Evolutionary conservation across 2,797 vertebrate genomes (phyloP).

Genomic region (Tragopan temminckii): DNA sequence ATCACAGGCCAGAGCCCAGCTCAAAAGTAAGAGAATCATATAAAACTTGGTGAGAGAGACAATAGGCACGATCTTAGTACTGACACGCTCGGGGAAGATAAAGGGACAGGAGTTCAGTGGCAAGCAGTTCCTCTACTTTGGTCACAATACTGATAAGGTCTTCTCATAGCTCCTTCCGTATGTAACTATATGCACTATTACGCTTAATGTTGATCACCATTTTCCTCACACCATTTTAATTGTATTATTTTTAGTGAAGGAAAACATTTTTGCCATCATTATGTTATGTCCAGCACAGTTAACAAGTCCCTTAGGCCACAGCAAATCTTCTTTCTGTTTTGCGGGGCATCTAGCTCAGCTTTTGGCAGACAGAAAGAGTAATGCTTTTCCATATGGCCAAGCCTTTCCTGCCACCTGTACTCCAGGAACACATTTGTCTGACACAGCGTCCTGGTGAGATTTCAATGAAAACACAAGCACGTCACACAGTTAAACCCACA

Average conservation of each 20-base stretch:
- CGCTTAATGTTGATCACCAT: neutral
- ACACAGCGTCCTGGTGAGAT: slow-evolving; percentile 18
- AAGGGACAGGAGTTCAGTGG: neutral
- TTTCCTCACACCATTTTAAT: neutral
- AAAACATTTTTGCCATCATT: slow-evolving; percentile 20
- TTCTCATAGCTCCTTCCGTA: neutral
- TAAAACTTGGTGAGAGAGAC: slow-evolving; percentile 23
- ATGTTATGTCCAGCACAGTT: neutral
- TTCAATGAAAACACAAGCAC: neutral
- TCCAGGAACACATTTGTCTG: slow-evolving; percentile 9
- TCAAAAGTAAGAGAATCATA: slow-evolving; percentile 33
- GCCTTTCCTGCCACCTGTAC: slow-evolving; percentile 47
- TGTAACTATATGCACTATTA: neutral
- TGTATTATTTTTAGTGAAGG: neutral
- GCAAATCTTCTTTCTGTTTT: slow-evolving; percentile 27
- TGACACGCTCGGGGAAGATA: slow-evolving; percentile 32
- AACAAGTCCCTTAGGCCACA: neutral
- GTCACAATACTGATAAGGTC: neutral
- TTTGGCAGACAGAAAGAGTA: slow-evolving; percentile 34
- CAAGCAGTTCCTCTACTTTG: slow-evolving; percentile 21
- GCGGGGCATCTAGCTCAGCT: neutral
- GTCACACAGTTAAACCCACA: neutral
- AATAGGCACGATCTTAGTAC: slow-evolving; percentile 2
- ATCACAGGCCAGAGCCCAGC: slow-evolving; percentile 7
- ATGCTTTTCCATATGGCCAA: slow-evolving; percentile 33